Base-by-base conservation (phyloP, 2,888 invertebrate genomes). In the Drosophila birchii region DNA sequence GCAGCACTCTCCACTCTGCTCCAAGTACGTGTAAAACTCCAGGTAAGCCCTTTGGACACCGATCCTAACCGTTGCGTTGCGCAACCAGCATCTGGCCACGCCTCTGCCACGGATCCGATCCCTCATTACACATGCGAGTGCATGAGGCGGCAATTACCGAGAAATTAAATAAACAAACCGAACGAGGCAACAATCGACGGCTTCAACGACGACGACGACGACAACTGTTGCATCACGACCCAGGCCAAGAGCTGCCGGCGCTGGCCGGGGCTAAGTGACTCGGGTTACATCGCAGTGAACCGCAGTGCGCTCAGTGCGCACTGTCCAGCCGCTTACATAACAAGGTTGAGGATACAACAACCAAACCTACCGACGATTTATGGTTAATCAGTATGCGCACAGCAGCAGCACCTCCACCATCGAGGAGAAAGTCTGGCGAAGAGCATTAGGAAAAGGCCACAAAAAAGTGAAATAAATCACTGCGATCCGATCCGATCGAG, bases 111-210 rank as follows among this genome's bases (percentile, higher is more conserved):
- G 44, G n/a, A 57, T 79, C 47, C 39, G 14, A 57, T 79, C 47
- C 70, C 78, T 78, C 83, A 87, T 86, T 86, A 80, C 77, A 87
- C 77, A 86, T 86, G 89, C 86, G 87, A 82, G 86, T 87, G 88
- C 87, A 88, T 87, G 89, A 79, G 73, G 76, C 70, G 77, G 77
- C 80, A 86, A 87, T 82, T 85, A 87, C 88, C 81, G 76, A 75
- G 80, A 86, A 87, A 89, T 84, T 82, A 85, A 87, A 82, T 78
- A 77, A 85, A 86, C 80, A 78, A 86, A 84, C 75, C 78, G 79
- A 74, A 79, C 74, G 71, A 66, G 44, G 77, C 67, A 61, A 32
- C 47, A 47, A 47, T 47, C 47, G 47, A 47, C 29, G 47, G 47
- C 47, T 26, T 8, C 45, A 45, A 39, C 38, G 38, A 39, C 36